Conservation (phyloP, 2,888 invertebrate genomes). For the Cecidostiba fungosa region DNA sequence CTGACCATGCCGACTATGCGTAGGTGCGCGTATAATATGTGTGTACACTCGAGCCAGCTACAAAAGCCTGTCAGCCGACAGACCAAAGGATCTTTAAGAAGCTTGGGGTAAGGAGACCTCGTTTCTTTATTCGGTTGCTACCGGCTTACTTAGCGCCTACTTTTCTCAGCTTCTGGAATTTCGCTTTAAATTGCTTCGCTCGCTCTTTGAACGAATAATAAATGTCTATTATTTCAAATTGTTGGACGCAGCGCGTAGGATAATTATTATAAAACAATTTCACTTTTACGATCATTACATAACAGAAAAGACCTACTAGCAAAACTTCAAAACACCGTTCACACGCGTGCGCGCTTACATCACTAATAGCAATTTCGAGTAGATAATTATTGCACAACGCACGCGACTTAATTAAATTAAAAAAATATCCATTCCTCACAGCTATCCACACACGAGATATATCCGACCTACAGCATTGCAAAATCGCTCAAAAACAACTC, state of each 20-base stretch:
- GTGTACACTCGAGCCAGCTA: slow-evolving; percentile 5
- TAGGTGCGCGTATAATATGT: neutral
- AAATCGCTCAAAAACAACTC: neutral
- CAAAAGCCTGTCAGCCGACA: slow-evolving; percentile 1
- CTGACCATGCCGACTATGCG: slow-evolving; percentile 15
- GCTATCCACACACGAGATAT: neutral
- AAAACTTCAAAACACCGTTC: neutral
- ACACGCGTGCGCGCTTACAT: neutral
- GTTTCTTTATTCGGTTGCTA: neutral
- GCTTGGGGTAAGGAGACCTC: neutral
- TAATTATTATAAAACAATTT: neutral
- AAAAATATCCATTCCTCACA: neutral
- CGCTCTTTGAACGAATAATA: too few species aligned
- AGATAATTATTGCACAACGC: slow-evolving; percentile 9
- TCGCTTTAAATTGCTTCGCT: too few species aligned
- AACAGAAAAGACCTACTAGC: neutral
- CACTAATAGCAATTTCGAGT: neutral
- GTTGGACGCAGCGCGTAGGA: too few species aligned
- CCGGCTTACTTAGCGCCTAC: neutral
- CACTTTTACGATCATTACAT: neutral
- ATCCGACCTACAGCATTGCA: slow-evolving; percentile 4
- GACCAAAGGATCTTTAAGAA: slow-evolving; percentile 9
- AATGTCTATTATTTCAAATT: too few species aligned
- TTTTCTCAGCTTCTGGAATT: neutral
- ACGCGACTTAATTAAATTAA: slow-evolving; percentile 6